Conservation (phyloP, 2,797 vertebrate genomes). For the Vespertilio murinus region DNA sequence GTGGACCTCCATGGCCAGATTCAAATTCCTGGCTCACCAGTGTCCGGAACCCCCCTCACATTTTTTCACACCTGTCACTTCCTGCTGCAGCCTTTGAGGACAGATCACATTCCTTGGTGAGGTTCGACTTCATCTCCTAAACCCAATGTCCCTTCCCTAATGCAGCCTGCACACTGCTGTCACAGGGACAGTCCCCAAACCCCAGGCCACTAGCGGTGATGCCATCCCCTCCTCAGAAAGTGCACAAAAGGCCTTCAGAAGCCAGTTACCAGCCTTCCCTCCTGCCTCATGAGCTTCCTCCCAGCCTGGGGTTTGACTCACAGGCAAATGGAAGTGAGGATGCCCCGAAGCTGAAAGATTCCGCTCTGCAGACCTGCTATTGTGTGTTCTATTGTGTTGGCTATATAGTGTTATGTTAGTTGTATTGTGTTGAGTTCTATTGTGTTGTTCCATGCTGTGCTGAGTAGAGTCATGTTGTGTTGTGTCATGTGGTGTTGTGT, state of each 20-base stretch:
- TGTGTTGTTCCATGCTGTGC: too few species aligned
- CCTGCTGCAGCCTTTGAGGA: too few species aligned
- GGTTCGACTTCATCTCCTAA: not conserved
- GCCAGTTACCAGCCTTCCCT: fast-evolving
- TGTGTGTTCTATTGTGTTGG: not conserved
- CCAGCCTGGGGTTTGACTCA: not conserved
- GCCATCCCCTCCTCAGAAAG: not conserved
- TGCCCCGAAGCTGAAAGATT: not conserved
- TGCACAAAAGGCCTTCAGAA: not conserved
- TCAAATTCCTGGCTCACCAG: not conserved
- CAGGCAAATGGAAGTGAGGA: too few species aligned
- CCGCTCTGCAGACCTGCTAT: not conserved
- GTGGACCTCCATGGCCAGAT: not conserved
- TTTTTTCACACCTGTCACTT: not conserved
- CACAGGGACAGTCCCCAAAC: not conserved
- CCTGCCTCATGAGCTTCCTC: fast-evolving
- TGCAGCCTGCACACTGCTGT: not conserved
- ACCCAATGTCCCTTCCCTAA: fast-evolving
- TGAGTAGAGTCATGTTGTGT: too few species aligned
- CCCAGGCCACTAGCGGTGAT: fast-evolving
- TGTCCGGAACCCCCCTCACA: not conserved
- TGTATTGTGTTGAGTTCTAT: too few species aligned
- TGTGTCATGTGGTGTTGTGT: too few species aligned
- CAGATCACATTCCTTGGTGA: fast-evolving
- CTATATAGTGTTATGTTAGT: too few species aligned